Evolutionary conservation across 2,113 vertebrate species (phyloP), one percentile per base, ranked within the genome.

Genomic region (Boulengeromyrus knoepffleri): DNA sequence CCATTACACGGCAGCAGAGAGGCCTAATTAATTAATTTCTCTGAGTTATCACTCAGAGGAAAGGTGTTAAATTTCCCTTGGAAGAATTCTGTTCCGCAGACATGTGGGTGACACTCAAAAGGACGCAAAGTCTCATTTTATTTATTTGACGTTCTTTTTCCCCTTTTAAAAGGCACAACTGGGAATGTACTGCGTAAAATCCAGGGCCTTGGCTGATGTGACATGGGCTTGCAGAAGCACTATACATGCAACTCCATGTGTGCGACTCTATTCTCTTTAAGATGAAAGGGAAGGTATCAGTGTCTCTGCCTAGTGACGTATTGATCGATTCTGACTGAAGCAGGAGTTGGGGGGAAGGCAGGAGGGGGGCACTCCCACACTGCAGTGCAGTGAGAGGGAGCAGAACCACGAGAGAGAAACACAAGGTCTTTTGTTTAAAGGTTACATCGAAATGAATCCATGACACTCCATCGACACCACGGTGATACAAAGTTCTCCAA

Each of bases 21-120:
- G 88, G 80, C 58, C 46, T 89, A n/a, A 42, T 88, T 91, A 90
- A 92, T 92, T 86, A 90, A 91, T 91, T 90, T 88, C 90, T 89
- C 42, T 6, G 70, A 88, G 87, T 88, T 90, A 74, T 91, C 87
- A 87, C 85, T 87, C 58, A 42, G 88, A 66, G 87, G 89, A 74
- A 88, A 89, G 87, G 66, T 66, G 31, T 91, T 91, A 85, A 46
- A 74, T 24, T 39, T 24, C 88, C 50, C 90, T 66, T 53, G 19
- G 85, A 62, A 88, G 87, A 21, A 85, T 19, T 19, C 86, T 36
- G 88, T 31, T 53, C 85, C 45, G n/a, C 0, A 87, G 50, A 66
- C 5, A 47, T 87, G 49, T n/a, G 13, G 39, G 31, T 46, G 21
- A 24, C 21, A 80, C 42, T 80, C 50, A 31, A 85, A 31, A 56